These are phyloP conservation scores for Araneus ventricosus DNA, from an alignment of 1,140 invertebrate genomes.

Conservation along the genomic window DNA sequence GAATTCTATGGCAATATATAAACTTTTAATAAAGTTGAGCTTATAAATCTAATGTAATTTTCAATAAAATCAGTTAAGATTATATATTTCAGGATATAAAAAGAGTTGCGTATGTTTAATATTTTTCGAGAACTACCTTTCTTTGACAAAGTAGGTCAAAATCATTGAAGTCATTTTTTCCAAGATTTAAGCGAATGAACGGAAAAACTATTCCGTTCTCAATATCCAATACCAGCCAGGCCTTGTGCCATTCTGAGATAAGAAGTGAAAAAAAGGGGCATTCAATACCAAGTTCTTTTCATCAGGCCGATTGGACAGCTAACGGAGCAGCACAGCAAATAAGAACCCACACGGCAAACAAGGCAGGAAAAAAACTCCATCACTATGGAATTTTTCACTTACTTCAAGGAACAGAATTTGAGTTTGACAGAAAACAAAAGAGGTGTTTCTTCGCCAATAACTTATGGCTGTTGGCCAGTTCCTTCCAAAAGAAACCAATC, in stretches of 20 bases:
- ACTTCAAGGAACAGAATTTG: background rate
- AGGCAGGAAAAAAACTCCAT: background rate
- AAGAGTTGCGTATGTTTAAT: too few species aligned
- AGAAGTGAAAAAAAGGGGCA: background rate
- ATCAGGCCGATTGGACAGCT: background rate
- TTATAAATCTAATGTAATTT: too few species aligned
- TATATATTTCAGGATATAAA: too few species aligned
- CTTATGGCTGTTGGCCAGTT: constrained; percentile 4
- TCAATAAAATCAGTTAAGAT: too few species aligned
- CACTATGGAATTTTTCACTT: background rate
- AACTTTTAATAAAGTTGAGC: too few species aligned
- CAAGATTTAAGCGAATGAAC: background rate
- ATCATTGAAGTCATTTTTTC: background rate
- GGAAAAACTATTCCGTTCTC: background rate
- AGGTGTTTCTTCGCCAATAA: background rate
- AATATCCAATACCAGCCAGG: background rate
- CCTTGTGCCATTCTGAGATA: background rate
- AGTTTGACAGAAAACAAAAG: constrained; percentile 9
- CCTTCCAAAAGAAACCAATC: background rate
- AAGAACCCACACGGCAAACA: background rate
- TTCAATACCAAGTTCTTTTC: background rate
- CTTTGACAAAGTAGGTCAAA: too few species aligned
- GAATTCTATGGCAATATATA: too few species aligned
- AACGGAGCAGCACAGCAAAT: background rate
- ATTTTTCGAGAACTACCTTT: too few species aligned